Conservation (phyloP, 2,113 vertebrate genomes). For the Miniopterus natalensis region DNA sequence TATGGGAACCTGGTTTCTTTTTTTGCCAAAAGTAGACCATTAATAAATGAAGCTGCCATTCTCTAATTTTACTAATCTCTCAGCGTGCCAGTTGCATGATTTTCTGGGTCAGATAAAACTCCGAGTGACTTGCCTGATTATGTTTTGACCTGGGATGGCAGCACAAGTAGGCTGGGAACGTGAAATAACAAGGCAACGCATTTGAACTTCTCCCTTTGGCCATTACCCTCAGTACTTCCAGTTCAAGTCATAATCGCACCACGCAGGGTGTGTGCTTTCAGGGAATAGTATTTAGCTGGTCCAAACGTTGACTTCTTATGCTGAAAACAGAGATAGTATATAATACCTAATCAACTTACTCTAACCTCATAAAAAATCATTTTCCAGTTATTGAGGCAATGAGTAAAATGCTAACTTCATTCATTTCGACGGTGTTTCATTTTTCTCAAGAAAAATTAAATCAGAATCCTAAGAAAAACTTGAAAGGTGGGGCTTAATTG, state of each 20-base stretch:
- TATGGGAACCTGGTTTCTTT: background rate
- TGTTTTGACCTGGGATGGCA: constrained; percentile 4
- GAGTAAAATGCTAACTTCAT: background rate
- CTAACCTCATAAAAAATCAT: background rate
- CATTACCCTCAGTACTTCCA: background rate
- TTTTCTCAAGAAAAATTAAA: background rate
- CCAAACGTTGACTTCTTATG: background rate
- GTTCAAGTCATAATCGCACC: background rate
- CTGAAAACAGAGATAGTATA: background rate
- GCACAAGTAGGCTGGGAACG: background rate
- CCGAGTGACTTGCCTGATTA: background rate
- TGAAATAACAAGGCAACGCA: background rate
- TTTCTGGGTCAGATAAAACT: background rate
- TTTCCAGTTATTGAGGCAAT: background rate
- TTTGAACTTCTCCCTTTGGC: background rate
- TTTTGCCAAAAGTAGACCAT: background rate
- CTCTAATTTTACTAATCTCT: background rate
- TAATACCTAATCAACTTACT: background rate
- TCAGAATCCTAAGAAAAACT: background rate
- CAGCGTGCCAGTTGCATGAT: background rate
- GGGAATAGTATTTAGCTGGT: background rate
- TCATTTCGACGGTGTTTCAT: background rate
- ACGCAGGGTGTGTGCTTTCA: background rate
- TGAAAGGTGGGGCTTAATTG: background rate
- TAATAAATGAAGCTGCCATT: background rate